These are phyloP conservation scores for Psettodes erumei DNA, from an alignment of 2,113 vertebrate genomes.

Conservation along the genomic window DNA sequence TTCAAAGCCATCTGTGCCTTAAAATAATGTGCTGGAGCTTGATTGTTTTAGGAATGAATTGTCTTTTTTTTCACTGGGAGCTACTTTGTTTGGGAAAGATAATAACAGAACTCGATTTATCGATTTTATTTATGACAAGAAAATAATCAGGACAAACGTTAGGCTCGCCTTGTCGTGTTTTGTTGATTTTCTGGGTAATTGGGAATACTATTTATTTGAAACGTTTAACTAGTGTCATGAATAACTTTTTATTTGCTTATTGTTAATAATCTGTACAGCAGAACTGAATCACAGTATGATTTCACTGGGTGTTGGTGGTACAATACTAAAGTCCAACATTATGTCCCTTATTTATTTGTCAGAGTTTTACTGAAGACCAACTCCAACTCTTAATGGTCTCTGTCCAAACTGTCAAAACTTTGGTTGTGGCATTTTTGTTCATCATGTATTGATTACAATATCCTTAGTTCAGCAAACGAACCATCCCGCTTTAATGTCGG, in stretches of 20 bases:
- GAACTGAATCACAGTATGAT: neutral
- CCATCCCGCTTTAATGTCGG: conserved; percentile 29
- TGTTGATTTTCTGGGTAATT: too few species aligned
- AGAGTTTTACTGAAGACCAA: conserved; percentile 5
- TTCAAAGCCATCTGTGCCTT: conserved; percentile 45
- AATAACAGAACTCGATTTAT: neutral
- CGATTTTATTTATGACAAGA: neutral
- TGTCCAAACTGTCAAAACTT: conserved; percentile 37
- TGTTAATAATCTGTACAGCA: neutral
- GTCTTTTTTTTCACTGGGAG: neutral
- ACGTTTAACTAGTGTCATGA: neutral
- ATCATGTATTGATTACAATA: conserved; percentile 40
- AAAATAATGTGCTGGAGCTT: conserved; percentile 12
- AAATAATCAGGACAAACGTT: too few species aligned
- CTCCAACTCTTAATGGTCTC: neutral
- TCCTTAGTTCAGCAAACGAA: conserved; percentile 21
- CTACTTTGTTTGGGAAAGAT: neutral
- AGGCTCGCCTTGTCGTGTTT: too few species aligned
- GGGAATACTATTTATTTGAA: too few species aligned
- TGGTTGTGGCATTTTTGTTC: conserved; percentile 9
- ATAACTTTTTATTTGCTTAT: neutral
- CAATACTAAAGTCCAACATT: conserved; percentile 5
- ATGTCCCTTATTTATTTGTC: conserved; percentile 8
- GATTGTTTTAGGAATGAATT: neutral
- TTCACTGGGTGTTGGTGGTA: neutral